Conservation (phyloP, 2,888 invertebrate genomes). For the Drosophila neoperkinsi region DNA sequence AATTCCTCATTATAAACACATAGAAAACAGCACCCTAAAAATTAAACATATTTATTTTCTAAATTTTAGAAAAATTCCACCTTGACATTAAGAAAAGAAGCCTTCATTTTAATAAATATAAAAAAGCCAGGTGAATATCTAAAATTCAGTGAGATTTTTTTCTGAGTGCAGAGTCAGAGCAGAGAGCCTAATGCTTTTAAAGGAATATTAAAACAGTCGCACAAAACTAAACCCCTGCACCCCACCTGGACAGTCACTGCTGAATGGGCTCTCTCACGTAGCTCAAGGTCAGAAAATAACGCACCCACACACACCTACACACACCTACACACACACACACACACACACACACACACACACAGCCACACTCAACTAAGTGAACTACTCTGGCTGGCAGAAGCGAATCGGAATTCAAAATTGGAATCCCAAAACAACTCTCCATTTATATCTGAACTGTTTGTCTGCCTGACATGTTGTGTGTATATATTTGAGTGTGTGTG, state of each 20-base stretch:
- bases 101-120: no score
- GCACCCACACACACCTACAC: conserved; percentile 23
- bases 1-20: no score
- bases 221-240: conserved; percentile 23
- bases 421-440: conserved; percentile 20
- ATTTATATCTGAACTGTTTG: conserved; percentile 30
- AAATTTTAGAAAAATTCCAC: no score
- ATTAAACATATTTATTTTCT: no score
- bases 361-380: conserved; percentile 11
- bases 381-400: conserved; percentile 5
- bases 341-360: neutral
- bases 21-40: no score
- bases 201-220: conserved; percentile 72
- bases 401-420: conserved; percentile 14
- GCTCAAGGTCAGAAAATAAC: conserved; percentile 68
- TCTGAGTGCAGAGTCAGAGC: neutral
- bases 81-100: no score
- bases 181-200: conserved; percentile 49
- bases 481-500: neutral
- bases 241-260: neutral
- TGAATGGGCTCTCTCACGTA: conserved; percentile 32
- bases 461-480: conserved; percentile 27
- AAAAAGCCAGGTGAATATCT: accelerated
- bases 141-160: neutral
- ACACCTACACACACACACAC: neutral